A percentile compares a stretch with the other conserved stretches of the same genome.
phyloP scores from a whole-genome alignment of 2,888 invertebrate genomes.

The Pinctada fucata region DNA sequence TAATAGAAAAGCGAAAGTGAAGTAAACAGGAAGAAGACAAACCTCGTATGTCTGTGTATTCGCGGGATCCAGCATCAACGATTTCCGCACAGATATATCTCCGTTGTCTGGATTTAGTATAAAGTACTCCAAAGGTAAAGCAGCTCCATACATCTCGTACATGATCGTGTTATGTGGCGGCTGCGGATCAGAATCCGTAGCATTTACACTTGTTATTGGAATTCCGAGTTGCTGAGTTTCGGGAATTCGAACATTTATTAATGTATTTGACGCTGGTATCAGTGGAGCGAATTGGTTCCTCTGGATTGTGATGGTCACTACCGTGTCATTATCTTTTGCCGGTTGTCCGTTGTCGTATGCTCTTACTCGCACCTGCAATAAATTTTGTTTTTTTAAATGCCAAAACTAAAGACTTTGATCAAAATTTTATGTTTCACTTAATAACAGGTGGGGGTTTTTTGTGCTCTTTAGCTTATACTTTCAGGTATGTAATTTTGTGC shows the following conservation, averaged over 20 bases:
- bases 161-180: conserved; percentile 57
- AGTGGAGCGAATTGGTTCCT: conserved; percentile 55
- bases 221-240: conserved; percentile 54
- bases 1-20: neutral
- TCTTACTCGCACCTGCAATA: conserved; percentile 50
- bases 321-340: conserved; percentile 53
- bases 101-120: conserved; percentile 50
- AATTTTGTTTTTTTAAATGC: too few relatives aligned
- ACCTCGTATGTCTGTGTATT: conserved; percentile 38
- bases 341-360: conserved; percentile 65
- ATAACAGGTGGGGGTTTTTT: neutral
- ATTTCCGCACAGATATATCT: conserved; percentile 47
- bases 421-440: neutral
- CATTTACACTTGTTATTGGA: conserved; percentile 48
- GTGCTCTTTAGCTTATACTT: neutral
- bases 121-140: conserved; percentile 54
- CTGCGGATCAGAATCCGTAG: conserved; percentile 60
- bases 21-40: neutral
- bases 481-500: too few relatives aligned
- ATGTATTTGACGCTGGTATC: conserved; percentile 48
- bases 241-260: conserved; percentile 42
- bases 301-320: conserved; percentile 53
- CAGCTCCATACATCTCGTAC: conserved; percentile 39
- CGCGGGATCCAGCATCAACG: conserved; percentile 48
- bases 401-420: neutral